Conservation (phyloP, 2,888 invertebrate species). For the Pediacus dermestoides region DNA sequence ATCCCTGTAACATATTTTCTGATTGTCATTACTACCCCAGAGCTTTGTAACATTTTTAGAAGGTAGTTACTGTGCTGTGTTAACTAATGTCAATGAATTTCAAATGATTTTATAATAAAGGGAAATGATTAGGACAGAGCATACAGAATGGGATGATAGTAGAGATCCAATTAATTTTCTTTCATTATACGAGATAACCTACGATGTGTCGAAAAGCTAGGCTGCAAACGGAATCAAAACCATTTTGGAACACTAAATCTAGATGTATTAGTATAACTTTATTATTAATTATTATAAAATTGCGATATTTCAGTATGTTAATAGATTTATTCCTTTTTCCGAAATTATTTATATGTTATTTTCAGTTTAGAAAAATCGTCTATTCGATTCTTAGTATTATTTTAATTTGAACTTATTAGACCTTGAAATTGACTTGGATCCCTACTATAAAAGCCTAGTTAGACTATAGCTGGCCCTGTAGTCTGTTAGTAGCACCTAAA, state of each 20-base stretch:
- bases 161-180: constrained; percentile 28
- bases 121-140: constrained; percentile 31
- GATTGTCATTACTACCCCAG: background rate
- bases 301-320: too few species aligned
- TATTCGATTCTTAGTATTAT: too few species aligned
- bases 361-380: too few species aligned
- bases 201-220: too few species aligned
- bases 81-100: constrained; percentile 1
- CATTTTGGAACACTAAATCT: too few species aligned
- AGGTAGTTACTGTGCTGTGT: background rate
- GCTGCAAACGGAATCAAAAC: too few species aligned
- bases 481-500: constrained; percentile 38
- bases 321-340: too few species aligned
- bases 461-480: constrained; percentile 42
- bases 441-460: constrained; percentile 37
- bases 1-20: constrained; percentile 2
- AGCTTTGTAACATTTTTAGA: background rate
- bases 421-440: constrained; percentile 29
- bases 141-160: constrained; percentile 45
- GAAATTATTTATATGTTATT: too few species aligned
- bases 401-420: constrained; percentile 11
- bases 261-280: too few species aligned
- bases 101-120: constrained; percentile 8
- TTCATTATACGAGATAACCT: too few species aligned
- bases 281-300: too few species aligned